Percentiles rank a stretch among this genome's conserved stretches.
Conservation (phyloP, 1,140 invertebrate species). For the Drosophila neocordata region DNA sequence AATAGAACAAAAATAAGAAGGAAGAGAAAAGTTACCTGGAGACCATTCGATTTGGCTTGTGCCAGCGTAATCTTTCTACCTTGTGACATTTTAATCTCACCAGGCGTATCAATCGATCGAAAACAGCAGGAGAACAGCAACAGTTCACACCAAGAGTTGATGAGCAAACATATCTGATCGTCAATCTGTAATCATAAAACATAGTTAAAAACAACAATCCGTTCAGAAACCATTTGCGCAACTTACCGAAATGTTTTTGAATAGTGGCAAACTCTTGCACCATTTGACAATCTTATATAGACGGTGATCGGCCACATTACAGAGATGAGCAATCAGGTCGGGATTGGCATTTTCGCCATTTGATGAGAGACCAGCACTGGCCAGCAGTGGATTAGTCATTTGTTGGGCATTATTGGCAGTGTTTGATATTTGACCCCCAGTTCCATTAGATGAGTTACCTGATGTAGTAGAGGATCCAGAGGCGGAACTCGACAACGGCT, state of each 20-base stretch:
- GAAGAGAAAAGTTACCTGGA: conserved; percentile 74
- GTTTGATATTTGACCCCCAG: conserved; percentile 32
- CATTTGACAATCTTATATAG: conserved; percentile 99
- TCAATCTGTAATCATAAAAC: conserved; percentile 88
- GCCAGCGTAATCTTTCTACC: conserved; percentile 89
- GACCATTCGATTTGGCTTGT: conserved; percentile 84
- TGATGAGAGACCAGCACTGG: conserved; percentile 85
- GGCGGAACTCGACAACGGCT: conserved; percentile 74
- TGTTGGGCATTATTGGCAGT: conserved; percentile 76
- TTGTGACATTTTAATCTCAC: conserved; percentile 91
- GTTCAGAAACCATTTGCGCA: not conserved
- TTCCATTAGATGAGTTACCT: conserved; percentile 39
- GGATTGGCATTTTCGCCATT: conserved; percentile 88
- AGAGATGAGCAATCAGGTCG: conserved; percentile 93
- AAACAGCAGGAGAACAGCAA: conserved; percentile 96
- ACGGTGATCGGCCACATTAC: conserved; percentile 96
- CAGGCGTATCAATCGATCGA: conserved; percentile 92
- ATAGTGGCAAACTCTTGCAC: conserved; percentile 98
- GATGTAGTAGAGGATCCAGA: conserved; percentile 68
- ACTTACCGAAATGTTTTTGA: conserved; percentile 96
- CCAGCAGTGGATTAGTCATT: conserved; percentile 86
- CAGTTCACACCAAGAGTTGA: conserved; percentile 98
- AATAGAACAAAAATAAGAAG: not conserved
- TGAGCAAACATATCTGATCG: conserved; percentile 97
- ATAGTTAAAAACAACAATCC: not conserved